Percentiles rank a stretch among this genome's conserved stretches.
These are phyloP conservation scores for Mungos mungo DNA, from an alignment of 2,113 vertebrate species.

Conservation along the genomic window DNA sequence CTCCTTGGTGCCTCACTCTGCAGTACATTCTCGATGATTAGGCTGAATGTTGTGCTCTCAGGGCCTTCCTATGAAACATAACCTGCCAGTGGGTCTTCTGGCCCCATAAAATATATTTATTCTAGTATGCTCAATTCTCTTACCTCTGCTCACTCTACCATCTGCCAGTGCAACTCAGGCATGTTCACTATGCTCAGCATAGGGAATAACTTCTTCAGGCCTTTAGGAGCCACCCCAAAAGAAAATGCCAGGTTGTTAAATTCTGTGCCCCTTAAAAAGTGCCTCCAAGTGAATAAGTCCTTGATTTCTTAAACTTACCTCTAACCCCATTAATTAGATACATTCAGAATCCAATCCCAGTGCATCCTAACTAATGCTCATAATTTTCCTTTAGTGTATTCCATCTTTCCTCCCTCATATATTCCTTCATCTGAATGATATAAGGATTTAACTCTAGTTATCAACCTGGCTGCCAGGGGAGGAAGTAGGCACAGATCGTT, in stretches of 20 bases:
- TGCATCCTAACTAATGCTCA: background rate
- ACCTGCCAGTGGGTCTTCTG: background rate
- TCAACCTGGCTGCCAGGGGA: background rate
- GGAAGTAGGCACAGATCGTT: background rate
- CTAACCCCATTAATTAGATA: background rate
- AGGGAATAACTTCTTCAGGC: background rate
- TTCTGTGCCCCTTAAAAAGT: background rate
- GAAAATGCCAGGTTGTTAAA: background rate
- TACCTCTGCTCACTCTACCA: background rate
- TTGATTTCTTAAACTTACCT: background rate
- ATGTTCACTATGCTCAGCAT: background rate
- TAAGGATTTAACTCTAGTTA: background rate
- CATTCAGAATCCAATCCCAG: background rate
- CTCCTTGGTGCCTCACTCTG: background rate
- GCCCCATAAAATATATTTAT: background rate
- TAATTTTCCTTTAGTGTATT: background rate
- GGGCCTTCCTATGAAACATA: background rate
- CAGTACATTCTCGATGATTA: accelerated
- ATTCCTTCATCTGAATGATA: background rate
- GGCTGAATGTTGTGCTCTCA: background rate
- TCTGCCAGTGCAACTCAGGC: background rate
- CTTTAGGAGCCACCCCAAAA: background rate
- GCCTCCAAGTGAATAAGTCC: background rate
- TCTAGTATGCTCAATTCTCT: background rate
- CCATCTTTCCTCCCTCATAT: background rate